A percentile compares a stretch with the other conserved stretches of the same genome.
These are phyloP conservation scores for Brachystomella parvula DNA, from an alignment of 1,140 invertebrate species.

Conservation along the genomic window DNA sequence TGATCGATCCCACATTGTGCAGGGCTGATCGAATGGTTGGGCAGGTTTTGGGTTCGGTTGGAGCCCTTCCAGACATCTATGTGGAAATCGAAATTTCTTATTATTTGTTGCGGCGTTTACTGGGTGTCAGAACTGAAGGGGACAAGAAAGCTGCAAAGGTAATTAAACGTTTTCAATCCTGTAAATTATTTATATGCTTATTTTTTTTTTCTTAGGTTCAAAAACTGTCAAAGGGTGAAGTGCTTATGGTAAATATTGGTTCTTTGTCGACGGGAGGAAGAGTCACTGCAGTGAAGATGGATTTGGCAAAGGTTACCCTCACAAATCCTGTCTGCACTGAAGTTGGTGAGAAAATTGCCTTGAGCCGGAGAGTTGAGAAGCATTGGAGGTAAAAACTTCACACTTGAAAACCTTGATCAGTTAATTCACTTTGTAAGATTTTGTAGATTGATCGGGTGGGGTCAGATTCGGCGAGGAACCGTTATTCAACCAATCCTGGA, in stretches of 20 bases:
- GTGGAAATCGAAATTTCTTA: slow-evolving; percentile 98
- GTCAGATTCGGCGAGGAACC: slow-evolving; percentile 83
- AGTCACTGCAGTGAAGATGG: slow-evolving; percentile 90
- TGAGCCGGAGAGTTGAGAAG: slow-evolving; percentile 95
- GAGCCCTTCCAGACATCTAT: slow-evolving; percentile 92
- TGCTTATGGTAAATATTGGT: slow-evolving; percentile 96
- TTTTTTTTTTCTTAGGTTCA: slow-evolving; percentile 54
- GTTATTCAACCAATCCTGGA: slow-evolving; percentile 64
- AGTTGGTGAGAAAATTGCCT: slow-evolving; percentile 95
- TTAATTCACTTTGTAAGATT: slow-evolving; percentile 39
- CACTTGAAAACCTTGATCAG: slow-evolving; percentile 18
- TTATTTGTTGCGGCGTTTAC: slow-evolving; percentile 84
- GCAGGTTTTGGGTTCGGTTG: slow-evolving; percentile 95
- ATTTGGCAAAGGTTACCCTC: slow-evolving; percentile 94
- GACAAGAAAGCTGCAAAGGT: slow-evolving; percentile 98
- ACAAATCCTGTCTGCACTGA: slow-evolving; percentile 98
- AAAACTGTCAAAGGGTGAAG: slow-evolving; percentile 79
- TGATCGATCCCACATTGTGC: slow-evolving; percentile 97
- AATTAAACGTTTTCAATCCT: slow-evolving; percentile 27
- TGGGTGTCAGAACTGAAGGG: slow-evolving; percentile 96
- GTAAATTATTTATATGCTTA: slow-evolving; percentile 12
- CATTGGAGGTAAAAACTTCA: slow-evolving; percentile 81
- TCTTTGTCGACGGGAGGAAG: slow-evolving; percentile 95
- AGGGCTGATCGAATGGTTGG: slow-evolving; percentile 96
- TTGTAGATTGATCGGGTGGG: slow-evolving; percentile 86